phyloP scores from a whole-genome alignment of 2,797 vertebrate species.

The Oryzias sinensis region DNA sequence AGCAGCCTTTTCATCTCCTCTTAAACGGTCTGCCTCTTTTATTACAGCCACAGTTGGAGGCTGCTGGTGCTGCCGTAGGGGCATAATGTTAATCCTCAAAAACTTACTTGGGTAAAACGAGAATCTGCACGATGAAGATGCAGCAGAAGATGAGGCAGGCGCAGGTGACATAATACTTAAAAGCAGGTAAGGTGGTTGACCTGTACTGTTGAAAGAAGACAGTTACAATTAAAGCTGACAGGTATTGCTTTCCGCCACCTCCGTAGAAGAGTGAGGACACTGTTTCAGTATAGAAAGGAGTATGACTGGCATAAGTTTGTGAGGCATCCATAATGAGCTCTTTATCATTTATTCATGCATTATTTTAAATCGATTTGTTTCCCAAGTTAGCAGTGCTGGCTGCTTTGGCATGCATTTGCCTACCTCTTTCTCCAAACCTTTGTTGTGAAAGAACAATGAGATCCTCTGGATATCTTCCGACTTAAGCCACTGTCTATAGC shows the following conservation, averaged over 20 bases:
- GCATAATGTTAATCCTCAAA: conserved; percentile 6
- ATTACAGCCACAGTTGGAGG: conserved; percentile 35
- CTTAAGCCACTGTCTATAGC: conserved; percentile 93
- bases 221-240: neutral
- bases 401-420: conserved; percentile 44
- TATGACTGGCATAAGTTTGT: neutral
- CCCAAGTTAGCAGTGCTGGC: conserved; percentile 6
- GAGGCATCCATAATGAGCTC: conserved; percentile 1
- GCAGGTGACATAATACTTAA: conserved; percentile 97
- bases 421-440: conserved; percentile 96
- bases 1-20: conserved; percentile 29
- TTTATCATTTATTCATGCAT: conserved; percentile 8
- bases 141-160: conserved; percentile 98
- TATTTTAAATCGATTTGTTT: conserved; percentile 21
- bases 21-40: conserved; percentile 24
- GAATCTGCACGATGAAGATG: conserved; percentile 94
- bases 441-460: conserved; percentile 97
- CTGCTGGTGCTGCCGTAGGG: conserved; percentile 6
- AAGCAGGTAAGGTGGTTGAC: conserved; percentile 91
- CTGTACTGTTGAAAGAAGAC: conserved; percentile 84
- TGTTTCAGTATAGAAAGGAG: too few relatives aligned
- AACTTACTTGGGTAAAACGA: conserved; percentile 96
- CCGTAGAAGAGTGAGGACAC: too few relatives aligned
- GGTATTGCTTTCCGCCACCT: too few relatives aligned
- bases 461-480: conserved; percentile 98